phyloP scores from a whole-genome alignment of 2,113 vertebrate species.

The Psilopsiagon aymara region DNA sequence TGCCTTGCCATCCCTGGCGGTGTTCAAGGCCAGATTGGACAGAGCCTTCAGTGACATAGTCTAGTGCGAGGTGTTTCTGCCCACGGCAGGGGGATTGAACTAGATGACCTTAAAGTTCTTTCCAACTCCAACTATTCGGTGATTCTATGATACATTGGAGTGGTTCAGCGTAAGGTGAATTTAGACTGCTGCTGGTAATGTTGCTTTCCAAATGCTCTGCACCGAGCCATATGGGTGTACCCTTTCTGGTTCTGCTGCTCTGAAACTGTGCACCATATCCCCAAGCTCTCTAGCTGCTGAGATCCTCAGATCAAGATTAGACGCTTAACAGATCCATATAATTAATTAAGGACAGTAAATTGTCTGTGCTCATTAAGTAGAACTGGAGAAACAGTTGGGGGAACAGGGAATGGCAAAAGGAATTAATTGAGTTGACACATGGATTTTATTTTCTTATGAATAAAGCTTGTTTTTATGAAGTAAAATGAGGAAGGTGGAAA shows the following conservation, averaged over 20 bases:
- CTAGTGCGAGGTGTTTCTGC: not conserved
- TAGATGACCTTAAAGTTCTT: not conserved
- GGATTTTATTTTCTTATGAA: not conserved
- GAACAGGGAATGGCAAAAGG: not conserved
- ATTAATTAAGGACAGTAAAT: not conserved
- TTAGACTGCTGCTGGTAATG: not conserved
- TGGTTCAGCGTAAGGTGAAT: not conserved
- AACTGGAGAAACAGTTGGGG: not conserved
- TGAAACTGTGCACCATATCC: not conserved
- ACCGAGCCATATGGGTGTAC: fast-evolving
- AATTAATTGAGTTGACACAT: not conserved
- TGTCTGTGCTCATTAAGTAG: not conserved
- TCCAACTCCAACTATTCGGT: not conserved
- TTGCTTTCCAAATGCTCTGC: not conserved
- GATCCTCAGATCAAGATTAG: not conserved
- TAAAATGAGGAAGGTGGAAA: not conserved
- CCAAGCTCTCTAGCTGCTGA: not conserved
- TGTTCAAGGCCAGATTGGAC: not conserved
- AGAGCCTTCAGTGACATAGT: not conserved
- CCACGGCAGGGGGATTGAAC: not conserved
- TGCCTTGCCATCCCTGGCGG: not conserved
- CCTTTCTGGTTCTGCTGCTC: not conserved
- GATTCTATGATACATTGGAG: not conserved
- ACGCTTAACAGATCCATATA: not conserved
- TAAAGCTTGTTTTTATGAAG: not conserved